A percentile compares a stretch with the other conserved stretches of the same genome.
phyloP scores from a whole-genome alignment of 2,888 invertebrate species.

The Callyntrura guangdongensis region DNA sequence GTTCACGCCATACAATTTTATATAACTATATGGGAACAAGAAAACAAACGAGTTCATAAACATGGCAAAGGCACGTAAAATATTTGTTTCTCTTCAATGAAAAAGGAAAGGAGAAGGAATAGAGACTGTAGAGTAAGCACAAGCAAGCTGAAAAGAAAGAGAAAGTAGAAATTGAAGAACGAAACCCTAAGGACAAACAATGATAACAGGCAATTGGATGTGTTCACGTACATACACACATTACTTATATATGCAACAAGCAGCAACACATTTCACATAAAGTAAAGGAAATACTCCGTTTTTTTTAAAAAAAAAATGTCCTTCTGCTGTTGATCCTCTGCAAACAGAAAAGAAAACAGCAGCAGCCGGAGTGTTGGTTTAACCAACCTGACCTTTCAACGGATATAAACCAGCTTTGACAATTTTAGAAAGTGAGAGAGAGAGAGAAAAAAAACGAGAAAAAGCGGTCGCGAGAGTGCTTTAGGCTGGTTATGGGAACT shows the following conservation, averaged over 20 bases:
- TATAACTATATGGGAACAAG: not conserved
- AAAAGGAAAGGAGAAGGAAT: slow-evolving; percentile 32
- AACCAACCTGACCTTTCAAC: slow-evolving; percentile 42
- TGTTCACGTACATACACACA: slow-evolving; percentile 48
- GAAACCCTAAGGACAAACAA: slow-evolving; percentile 68
- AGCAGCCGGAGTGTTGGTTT: not conserved
- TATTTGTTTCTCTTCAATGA: slow-evolving; percentile 68
- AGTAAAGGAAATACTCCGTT: slow-evolving; percentile 10
- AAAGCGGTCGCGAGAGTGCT: not conserved
- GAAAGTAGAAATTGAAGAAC: slow-evolving; percentile 36
- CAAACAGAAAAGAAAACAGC: not conserved
- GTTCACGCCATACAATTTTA: too few relatives aligned
- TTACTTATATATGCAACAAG: slow-evolving; percentile 25
- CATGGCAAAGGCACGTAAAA: slow-evolving; percentile 67
- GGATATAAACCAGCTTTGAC: not conserved
- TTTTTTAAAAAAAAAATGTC: slow-evolving; percentile 32
- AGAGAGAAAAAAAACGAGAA: not conserved
- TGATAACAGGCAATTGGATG: slow-evolving; percentile 49
- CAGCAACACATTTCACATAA: slow-evolving; percentile 28
- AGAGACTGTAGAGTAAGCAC: slow-evolving; percentile 10
- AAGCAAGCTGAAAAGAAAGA: not conserved
- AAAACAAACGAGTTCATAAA: slow-evolving; percentile 62
- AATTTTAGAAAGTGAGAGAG: slow-evolving; percentile 3
- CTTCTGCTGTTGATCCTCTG: not conserved
- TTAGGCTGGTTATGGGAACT: too few relatives aligned